Percentiles rank a stretch among this genome's conserved stretches.
phyloP scores from a whole-genome alignment of 1,140 invertebrate genomes.

The Tetranychus urticae region DNA sequence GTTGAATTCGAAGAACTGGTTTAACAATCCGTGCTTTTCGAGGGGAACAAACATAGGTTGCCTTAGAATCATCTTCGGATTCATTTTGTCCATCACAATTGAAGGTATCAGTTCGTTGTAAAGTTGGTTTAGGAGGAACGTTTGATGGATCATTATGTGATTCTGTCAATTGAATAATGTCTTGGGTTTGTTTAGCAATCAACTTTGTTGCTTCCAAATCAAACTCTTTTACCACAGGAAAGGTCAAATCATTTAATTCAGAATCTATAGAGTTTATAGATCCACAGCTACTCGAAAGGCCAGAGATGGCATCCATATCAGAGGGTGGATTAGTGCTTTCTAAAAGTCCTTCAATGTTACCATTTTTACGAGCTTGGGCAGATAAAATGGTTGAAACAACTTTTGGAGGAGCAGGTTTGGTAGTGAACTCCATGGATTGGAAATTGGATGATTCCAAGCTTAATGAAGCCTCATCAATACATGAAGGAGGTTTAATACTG shows the following conservation, averaged over 20 bases:
- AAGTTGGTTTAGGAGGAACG: background rate
- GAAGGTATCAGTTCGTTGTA: background rate
- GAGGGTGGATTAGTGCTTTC: background rate
- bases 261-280: background rate
- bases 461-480: slow-evolving; percentile 24
- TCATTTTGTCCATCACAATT: background rate
- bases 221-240: background rate
- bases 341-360: background rate
- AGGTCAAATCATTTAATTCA: background rate
- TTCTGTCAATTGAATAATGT: background rate
- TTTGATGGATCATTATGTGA: background rate
- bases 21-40: background rate
- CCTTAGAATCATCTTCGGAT: background rate
- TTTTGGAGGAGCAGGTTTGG: too few species aligned
- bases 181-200: background rate
- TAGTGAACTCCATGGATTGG: background rate
- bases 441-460: slow-evolving; percentile 2
- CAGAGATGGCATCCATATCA: background rate
- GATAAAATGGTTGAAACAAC: too few species aligned
- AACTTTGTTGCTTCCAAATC: background rate
- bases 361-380: too few species aligned
- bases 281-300: background rate
- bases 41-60: background rate
- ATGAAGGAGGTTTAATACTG: slow-evolving; percentile 47
- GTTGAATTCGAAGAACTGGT: background rate